Conservation (phyloP, 2,888 invertebrate genomes). For the Trichogramma dendrolimi region DNA sequence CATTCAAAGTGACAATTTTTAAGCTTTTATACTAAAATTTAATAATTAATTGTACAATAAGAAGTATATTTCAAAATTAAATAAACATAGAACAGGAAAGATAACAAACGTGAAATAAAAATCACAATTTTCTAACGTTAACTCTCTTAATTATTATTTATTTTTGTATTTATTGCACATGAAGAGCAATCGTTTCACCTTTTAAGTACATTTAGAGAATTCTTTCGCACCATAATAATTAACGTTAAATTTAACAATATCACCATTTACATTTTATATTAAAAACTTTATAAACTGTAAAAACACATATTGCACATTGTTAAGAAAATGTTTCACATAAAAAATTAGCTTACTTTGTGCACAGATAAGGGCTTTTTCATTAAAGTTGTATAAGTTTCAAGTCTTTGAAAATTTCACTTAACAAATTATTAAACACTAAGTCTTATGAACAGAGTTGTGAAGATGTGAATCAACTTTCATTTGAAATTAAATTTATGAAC, state of each 20-base stretch:
- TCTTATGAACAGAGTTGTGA: too few species aligned
- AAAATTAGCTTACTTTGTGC: not conserved
- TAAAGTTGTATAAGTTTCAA: not conserved
- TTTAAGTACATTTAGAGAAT: not conserved
- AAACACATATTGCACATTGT: not conserved
- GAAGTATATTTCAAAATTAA: too few species aligned
- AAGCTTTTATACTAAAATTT: too few species aligned
- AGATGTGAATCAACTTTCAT: too few species aligned
- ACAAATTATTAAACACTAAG: too few species aligned
- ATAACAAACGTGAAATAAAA: too few species aligned
- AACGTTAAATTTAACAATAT: conserved; percentile 7
- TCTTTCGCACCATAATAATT: conserved; percentile 6
- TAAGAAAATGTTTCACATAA: not conserved
- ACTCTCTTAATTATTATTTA: too few species aligned
- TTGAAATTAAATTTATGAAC: not conserved
- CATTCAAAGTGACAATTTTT: too few species aligned
- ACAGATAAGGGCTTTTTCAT: conserved; percentile 2
- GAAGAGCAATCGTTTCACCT: conserved; percentile 16
- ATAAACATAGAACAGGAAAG: too few species aligned
- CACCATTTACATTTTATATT: conserved; percentile 7
- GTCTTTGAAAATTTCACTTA: not conserved
- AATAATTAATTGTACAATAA: too few species aligned
- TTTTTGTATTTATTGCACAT: conserved; percentile 3
- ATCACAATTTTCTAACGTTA: too few species aligned
- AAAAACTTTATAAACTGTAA: not conserved